Evolutionary conservation across 1,140 invertebrate genomes (phyloP), one percentile per base, ranked within the genome.

Genomic region (Drosophila ambigua): DNA sequence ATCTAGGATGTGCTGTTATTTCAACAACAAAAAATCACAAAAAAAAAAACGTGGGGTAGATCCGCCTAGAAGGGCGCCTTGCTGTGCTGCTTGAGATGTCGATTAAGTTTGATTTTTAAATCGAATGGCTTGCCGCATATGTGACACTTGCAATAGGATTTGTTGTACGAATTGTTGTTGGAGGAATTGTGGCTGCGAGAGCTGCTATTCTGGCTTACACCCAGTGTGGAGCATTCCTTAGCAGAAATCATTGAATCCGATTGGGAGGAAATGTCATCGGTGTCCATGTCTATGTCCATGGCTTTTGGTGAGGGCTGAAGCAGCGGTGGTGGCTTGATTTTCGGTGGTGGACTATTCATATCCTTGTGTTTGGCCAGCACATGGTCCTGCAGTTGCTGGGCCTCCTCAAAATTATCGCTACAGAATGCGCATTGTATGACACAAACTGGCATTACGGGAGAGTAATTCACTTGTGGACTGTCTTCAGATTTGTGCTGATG

Each of bases 21-120:
- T 58, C 6, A 23, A 15, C 13, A 39, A 35, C 9, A 2, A 20
- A 11, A 31, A 4, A 26, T 55, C 15, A 23, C 9, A 31, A 35
- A 35, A 35, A 16, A 16, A n/a, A n/a, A 20, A 20, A 20, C 0
- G 20, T 20, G 9, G 9, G 28, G 24, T 51, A 9, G 4, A 41
- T 61, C 15, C 4, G 23, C 2, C 50, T 4, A 65, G 13, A 66
- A 28, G 4, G 66, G 49, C 0, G 50, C 11, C 39, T 51, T 49
- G 2, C 57, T 66, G 24, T 91, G 89, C 15, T 61, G 61, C 20
- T 55, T 72, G 11, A 91, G 31, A 65, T 91, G 90, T 5, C 77
- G 68, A 61, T 91, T 91, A 5, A 91, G 71, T 48, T 82, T 90
- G 26, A 91, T 84, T 50, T 81, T 76, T 4, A 91, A 62, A 49